phyloP scores from a whole-genome alignment of 2,797 vertebrate genomes.

The Furcifer pardalis region DNA sequence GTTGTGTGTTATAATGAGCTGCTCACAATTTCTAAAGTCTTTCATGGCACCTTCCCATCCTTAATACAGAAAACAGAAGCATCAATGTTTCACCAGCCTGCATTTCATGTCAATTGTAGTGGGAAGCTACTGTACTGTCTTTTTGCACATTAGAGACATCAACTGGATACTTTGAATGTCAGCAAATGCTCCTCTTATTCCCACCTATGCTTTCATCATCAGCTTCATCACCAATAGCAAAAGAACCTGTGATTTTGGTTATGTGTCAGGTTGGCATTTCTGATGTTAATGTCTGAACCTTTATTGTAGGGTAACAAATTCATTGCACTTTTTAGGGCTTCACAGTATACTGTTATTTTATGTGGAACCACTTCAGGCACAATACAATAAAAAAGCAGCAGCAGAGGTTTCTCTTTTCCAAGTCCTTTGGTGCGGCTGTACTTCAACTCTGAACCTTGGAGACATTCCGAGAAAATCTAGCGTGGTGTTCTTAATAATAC shows the following conservation, averaged over 20 bases:
- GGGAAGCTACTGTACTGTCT: conserved; percentile 63
- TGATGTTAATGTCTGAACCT: background rate
- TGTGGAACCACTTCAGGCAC: too few species aligned
- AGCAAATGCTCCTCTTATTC: conserved; percentile 29
- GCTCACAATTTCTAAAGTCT: conserved; percentile 38
- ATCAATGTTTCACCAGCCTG: conserved; percentile 56
- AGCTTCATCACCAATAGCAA: background rate
- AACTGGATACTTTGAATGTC: conserved; percentile 51
- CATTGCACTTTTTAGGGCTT: background rate
- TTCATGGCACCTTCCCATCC: conserved; percentile 39
- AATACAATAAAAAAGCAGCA: too few species aligned
- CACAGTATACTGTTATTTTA: too few species aligned
- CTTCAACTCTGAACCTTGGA: too few species aligned
- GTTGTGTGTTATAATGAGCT: conserved; percentile 14
- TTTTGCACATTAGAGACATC: conserved; percentile 49
- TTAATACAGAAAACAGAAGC: conserved; percentile 44
- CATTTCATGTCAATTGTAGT: conserved; percentile 48
- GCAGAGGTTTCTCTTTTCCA: too few species aligned
- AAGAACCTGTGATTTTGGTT: background rate
- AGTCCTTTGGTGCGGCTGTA: too few species aligned
- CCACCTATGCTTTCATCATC: background rate
- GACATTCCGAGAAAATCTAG: background rate
- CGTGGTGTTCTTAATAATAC: background rate
- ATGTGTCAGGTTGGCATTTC: background rate
- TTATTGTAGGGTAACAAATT: too few species aligned